Evolutionary conservation across 2,797 vertebrate species (phyloP).

Genomic region (Parotocinclus haroldoi): DNA sequence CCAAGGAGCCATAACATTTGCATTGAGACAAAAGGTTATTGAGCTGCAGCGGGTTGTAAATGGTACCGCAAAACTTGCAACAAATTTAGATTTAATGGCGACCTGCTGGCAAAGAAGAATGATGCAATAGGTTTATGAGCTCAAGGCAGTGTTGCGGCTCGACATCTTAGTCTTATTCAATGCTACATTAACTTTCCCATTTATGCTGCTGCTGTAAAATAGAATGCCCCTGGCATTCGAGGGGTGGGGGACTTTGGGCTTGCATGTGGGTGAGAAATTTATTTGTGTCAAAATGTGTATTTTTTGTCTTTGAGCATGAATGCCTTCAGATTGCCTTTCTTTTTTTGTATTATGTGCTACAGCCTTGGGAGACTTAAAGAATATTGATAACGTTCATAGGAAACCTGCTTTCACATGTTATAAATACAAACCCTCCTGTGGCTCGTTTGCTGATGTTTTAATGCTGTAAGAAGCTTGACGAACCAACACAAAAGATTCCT

Average conservation of each 20-base stretch:
- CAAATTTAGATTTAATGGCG: constrained; percentile 81
- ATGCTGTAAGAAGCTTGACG: neutral
- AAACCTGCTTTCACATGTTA: neutral
- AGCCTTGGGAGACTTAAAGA: constrained; percentile 54
- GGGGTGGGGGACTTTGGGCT: constrained; percentile 36
- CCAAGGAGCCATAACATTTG: constrained; percentile 68
- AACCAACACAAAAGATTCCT: neutral
- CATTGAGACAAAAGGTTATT: constrained; percentile 78
- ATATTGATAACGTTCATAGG: constrained; percentile 56
- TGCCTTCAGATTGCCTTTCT: constrained; percentile 63
- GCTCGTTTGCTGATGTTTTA: constrained; percentile 1
- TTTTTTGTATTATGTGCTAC: constrained; percentile 54
- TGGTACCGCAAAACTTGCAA: constrained; percentile 73
- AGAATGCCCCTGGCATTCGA: constrained; percentile 73
- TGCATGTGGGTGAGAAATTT: neutral
- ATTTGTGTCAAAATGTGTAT: constrained; percentile 30
- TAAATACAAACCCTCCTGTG: neutral
- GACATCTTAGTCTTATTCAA: constrained; percentile 82
- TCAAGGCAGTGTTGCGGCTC: constrained; percentile 76
- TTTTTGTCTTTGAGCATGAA: constrained; percentile 37
- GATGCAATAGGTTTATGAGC: constrained; percentile 75
- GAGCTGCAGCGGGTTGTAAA: constrained; percentile 72
- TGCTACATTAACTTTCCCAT: constrained; percentile 94
- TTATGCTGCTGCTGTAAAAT: constrained; percentile 83
- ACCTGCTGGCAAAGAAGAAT: constrained; percentile 79